Base-by-base conservation (phyloP, 2,888 invertebrate genomes). In the Rhagonycha fulva region DNA sequence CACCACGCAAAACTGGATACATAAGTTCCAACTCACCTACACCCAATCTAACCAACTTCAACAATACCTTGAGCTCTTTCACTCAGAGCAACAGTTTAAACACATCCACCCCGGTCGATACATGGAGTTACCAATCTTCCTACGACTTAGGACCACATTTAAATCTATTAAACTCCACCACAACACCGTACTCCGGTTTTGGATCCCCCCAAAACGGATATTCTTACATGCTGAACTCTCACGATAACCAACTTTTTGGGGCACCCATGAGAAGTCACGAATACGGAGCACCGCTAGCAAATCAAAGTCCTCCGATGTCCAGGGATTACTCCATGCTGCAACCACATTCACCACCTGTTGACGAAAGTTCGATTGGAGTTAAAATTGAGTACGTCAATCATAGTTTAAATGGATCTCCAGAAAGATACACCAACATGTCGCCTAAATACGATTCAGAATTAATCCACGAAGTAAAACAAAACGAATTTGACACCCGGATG, bases 1-100 rank as follows among this genome's bases (percentile, higher is more conserved):
- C 97, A 0, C 97, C 97, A 0, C 91, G 97, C 60, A 97, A 97
- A 88, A 96, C 95, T 0, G 95, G 94, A 47, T 93, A 93, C 89
- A 91, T 94, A 84, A 93, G 92, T 74, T 92, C 93, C 3, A 93
- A 91, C 83, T 91, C 92, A 0, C 93, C 93, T 0, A 92, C 92
- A 82, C 92, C 94, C 2, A 92, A 91, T 66, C 86, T 88, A 71
- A 82, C 84, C 26, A 87, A 86, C 24, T 86, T 90, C 79, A 90
- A 89, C 85, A 89, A 89, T 82, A 91, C 91, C 32, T 85, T 93
- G 71, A 89, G 89, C 32, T 92, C 3, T 86, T 89, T 70, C 87
- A 89, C 81, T 88, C 93, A 80, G 88, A 89, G 76, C 89, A 93
- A 76, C 78, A 82, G 83, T 5, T 79, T 87, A 9, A 84, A 82